Base-by-base conservation (phyloP, 2,113 vertebrate species). In the Burhinus bistriatus region DNA sequence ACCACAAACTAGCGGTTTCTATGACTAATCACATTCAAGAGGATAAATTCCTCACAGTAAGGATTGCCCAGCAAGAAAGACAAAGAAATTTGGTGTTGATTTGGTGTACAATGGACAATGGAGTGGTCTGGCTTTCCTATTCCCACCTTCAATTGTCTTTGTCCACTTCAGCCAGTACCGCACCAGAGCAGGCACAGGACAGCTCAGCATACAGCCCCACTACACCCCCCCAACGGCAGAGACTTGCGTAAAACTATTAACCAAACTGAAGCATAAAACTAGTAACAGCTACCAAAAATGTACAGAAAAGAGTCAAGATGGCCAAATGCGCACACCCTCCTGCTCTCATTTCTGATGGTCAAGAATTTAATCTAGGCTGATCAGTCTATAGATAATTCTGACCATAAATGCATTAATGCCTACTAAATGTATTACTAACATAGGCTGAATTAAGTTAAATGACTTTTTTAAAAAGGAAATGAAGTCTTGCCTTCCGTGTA, bases 221-320 rank as follows among this genome's bases (percentile, higher is more conserved):
- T 30, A 1, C 14, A 4, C 12, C 2, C 21, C 12, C 3, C 1
- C 6, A 29, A 36, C 0, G 0, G 29, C 25, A 36, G 32, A 44
- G 49, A n/a, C 34, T 4, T 4, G 15, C 0, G 1, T 29, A 5
- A 58, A 51, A 71, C 18, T 4, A 42, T 5, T 34, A 42, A 30
- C 40, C 44, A 27, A 45, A 44, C 12, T 16, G 17, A 40, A 58
- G 26, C 49, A 20, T 6, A 18, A 18, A 84, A 57, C 55, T 11
- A 45, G 26, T 3, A 52, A 59, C 21, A 34, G 70, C n/a, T 59
- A 36, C 36, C 12, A 49, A 40, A 69, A 49, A 1, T 0, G 5
- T 23, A 27, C 27, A n/a, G 3, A 45, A 52, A 22, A 20, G 19
- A 57, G 54, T 22, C 20, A 8, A 45, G 61, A 55, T 15, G 2